phyloP scores from a whole-genome alignment of 1,140 invertebrate genomes.

The Drosophila oshimai region DNA sequence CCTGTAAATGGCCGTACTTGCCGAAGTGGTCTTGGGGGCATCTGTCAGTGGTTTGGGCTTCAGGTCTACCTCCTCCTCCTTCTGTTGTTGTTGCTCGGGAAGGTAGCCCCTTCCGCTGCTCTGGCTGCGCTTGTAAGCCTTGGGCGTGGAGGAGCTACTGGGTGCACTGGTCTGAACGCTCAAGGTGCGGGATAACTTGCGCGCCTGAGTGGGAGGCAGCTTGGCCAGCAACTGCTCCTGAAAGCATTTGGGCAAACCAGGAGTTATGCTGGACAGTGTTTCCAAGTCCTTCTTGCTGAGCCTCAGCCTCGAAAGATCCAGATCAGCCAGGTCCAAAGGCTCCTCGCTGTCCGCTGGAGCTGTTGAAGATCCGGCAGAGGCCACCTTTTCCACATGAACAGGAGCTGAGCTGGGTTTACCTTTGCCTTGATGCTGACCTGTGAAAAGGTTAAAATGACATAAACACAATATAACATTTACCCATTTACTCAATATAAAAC shows the following conservation, averaged over 20 bases:
- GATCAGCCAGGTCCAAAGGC: slow-evolving; percentile 86
- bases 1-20: slow-evolving; percentile 57
- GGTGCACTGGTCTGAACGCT: slow-evolving; percentile 83
- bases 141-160: slow-evolving; percentile 15
- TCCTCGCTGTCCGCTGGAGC: slow-evolving; percentile 59
- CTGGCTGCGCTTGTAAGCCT: slow-evolving; percentile 77
- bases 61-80: slow-evolving; percentile 18
- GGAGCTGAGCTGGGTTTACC: slow-evolving; percentile 47
- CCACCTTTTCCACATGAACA: slow-evolving; percentile 26
- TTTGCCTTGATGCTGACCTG: slow-evolving; percentile 48
- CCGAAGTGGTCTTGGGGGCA: slow-evolving; percentile 56
- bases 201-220: slow-evolving; percentile 85
- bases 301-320: slow-evolving; percentile 86
- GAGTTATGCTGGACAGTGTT: slow-evolving; percentile 86
- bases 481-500: no score
- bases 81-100: slow-evolving; percentile 18
- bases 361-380: background rate
- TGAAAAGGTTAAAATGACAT: slow-evolving; percentile 7
- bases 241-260: slow-evolving; percentile 86
- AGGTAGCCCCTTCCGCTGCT: slow-evolving; percentile 66
- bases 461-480: background rate
- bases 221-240: slow-evolving; percentile 86
- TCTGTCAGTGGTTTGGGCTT: slow-evolving; percentile 40
- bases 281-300: slow-evolving; percentile 86
- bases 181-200: slow-evolving; percentile 85